A percentile compares a stretch with the other conserved stretches of the same genome.
These are phyloP conservation scores for Okapia johnstoni DNA, from an alignment of 2,113 vertebrate species.

Conservation along the genomic window DNA sequence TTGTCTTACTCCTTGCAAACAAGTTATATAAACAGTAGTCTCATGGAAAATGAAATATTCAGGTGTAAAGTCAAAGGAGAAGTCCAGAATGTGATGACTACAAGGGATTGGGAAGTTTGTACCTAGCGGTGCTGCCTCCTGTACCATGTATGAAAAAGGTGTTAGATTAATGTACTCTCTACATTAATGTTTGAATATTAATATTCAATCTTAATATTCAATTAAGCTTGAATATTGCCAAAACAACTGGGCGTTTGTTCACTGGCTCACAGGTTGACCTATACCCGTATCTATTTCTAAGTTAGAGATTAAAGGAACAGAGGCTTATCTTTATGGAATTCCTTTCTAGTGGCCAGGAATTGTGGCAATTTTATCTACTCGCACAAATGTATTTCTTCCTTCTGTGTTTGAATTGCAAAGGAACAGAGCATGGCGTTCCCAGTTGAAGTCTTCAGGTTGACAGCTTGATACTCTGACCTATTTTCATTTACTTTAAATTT, in stretches of 20 bases:
- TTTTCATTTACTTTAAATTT: constrained; percentile 44
- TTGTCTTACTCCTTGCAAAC: neutral
- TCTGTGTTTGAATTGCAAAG: constrained; percentile 11
- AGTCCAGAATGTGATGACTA: neutral
- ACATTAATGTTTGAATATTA: neutral
- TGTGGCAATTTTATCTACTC: neutral
- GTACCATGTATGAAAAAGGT: neutral
- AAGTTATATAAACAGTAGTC: neutral
- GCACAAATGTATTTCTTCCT: neutral
- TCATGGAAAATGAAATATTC: neutral
- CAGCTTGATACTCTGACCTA: neutral
- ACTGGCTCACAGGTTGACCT: neutral
- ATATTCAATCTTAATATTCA: neutral
- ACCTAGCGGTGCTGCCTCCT: neutral
- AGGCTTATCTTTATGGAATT: neutral
- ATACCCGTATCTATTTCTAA: neutral
- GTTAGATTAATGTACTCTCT: neutral
- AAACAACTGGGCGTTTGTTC: neutral
- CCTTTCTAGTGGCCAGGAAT: neutral
- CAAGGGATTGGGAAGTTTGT: neutral
- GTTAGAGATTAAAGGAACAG: neutral
- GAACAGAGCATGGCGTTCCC: neutral
- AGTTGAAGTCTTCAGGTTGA: neutral
- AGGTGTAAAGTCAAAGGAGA: neutral
- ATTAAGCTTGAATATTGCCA: neutral